Evolutionary conservation across 2,888 invertebrate species (phyloP).

Genomic region (Pantelozetes paolii): DNA sequence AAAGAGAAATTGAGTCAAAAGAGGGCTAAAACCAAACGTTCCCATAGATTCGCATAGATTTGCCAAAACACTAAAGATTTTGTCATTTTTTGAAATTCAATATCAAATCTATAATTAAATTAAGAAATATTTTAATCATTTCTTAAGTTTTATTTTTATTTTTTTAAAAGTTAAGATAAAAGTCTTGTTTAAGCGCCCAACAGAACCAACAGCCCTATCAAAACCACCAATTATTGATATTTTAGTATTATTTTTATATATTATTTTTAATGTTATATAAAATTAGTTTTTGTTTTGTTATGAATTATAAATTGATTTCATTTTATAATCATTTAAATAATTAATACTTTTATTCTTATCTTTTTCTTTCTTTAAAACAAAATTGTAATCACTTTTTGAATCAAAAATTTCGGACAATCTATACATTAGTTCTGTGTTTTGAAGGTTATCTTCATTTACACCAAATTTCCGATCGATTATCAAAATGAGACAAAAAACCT

Average conservation of each 20-base stretch:
- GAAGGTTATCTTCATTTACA: too few relatives aligned
- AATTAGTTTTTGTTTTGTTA: background rate
- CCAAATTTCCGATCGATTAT: too few relatives aligned
- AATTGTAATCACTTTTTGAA: background rate
- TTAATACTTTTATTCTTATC: background rate
- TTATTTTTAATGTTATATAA: conserved; percentile 2
- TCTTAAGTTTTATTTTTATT: too few relatives aligned
- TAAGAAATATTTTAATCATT: background rate
- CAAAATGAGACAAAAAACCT: too few relatives aligned
- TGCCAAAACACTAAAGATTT: background rate
- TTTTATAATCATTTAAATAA: background rate
- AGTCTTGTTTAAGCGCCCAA: background rate
- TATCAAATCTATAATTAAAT: background rate
- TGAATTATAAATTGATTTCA: background rate
- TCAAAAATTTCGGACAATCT: too few relatives aligned
- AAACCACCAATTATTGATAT: background rate
- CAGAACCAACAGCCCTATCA: background rate
- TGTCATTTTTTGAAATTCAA: background rate
- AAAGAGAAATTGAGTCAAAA: conserved; percentile 3
- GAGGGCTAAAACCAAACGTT: conserved; percentile 8
- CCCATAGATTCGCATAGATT: conserved; percentile 14
- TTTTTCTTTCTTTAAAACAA: background rate
- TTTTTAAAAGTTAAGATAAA: background rate
- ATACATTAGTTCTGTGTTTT: too few relatives aligned
- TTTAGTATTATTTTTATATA: background rate